A percentile compares a stretch with the other conserved stretches of the same genome.
phyloP scores from a whole-genome alignment of 2,113 vertebrate genomes.

The Macroglossus sobrinus region DNA sequence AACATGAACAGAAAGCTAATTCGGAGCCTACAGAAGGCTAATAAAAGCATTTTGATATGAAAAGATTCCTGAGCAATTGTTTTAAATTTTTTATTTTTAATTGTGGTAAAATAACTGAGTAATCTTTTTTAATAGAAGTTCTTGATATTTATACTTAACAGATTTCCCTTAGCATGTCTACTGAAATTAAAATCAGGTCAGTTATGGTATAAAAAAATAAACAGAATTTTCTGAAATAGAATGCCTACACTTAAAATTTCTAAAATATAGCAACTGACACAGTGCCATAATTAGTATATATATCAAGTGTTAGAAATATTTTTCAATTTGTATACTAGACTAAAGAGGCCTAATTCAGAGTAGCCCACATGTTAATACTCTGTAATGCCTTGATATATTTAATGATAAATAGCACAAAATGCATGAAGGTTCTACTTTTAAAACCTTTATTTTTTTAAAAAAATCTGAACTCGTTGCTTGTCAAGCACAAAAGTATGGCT shows the following conservation, averaged over 20 bases:
- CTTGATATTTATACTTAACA: not conserved
- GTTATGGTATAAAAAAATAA: constrained; percentile 6
- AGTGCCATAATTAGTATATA: not conserved
- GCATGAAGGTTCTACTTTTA: not conserved
- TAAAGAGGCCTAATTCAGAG: not conserved
- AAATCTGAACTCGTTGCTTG: not conserved
- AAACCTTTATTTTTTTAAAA: constrained; percentile 17
- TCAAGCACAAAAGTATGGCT: not conserved
- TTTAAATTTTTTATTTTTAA: not conserved
- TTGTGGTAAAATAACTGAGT: not conserved
- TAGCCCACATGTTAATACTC: not conserved
- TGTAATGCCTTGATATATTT: not conserved
- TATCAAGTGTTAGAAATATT: not conserved
- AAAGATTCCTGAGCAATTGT: constrained; percentile 8
- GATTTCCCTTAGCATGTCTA: not conserved
- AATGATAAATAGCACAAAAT: constrained; percentile 8
- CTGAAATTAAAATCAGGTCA: not conserved
- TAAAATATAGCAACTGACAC: not conserved
- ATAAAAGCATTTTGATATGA: constrained; percentile 25
- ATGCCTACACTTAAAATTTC: not conserved
- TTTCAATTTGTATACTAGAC: not conserved
- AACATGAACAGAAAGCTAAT: not conserved
- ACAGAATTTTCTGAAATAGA: not conserved
- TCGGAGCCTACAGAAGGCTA: constrained; percentile 17
- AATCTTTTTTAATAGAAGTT: not conserved